These are phyloP conservation scores for Panagrolaimus sp. DNA, from an alignment of 1,140 invertebrate genomes.

Conservation along the genomic window DNA sequence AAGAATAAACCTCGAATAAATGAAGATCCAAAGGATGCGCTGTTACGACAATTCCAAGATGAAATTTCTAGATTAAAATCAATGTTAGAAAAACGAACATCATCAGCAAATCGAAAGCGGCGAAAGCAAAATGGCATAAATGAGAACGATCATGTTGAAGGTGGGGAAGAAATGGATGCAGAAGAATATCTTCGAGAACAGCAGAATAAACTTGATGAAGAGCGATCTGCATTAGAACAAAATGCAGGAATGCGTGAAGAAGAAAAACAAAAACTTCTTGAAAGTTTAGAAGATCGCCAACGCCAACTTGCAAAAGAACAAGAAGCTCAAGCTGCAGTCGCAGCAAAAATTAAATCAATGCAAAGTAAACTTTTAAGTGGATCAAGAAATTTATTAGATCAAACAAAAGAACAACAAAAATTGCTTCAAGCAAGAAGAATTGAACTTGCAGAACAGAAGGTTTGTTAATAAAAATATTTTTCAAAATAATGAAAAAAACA, in stretches of 20 bases:
- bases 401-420: slow-evolving; percentile 79
- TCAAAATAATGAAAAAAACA: slow-evolving; percentile 14
- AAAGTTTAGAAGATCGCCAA: slow-evolving; percentile 66
- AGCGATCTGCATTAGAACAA: slow-evolving; percentile 64
- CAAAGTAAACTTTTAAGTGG: slow-evolving; percentile 81
- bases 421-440: slow-evolving; percentile 72
- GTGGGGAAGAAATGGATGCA: slow-evolving; percentile 59
- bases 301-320: slow-evolving; percentile 64
- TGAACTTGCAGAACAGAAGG: slow-evolving; percentile 79
- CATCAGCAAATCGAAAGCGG: slow-evolving; percentile 58
- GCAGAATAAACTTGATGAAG: slow-evolving; percentile 63
- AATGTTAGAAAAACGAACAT: slow-evolving; percentile 60
- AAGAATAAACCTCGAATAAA: slow-evolving; percentile 91
- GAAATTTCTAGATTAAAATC: slow-evolving; percentile 46
- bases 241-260: slow-evolving; percentile 64
- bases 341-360: slow-evolving; percentile 66
- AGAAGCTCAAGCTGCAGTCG: slow-evolving; percentile 64
- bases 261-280: slow-evolving; percentile 67
- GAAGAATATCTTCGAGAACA: slow-evolving; percentile 63
- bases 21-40: slow-evolving; percentile 86
- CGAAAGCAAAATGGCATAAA: slow-evolving; percentile 21
- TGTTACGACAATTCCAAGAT: slow-evolving; percentile 75
- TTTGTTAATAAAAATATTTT: slow-evolving; percentile 49
- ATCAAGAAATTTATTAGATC: slow-evolving; percentile 78
- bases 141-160: slow-evolving; percentile 9